Percentiles rank a stretch among this genome's conserved stretches.
Evolutionary conservation across 35 echinoderm and acorn worm species (phyloP).

Genomic region (Stichopus chloronotus): DNA sequence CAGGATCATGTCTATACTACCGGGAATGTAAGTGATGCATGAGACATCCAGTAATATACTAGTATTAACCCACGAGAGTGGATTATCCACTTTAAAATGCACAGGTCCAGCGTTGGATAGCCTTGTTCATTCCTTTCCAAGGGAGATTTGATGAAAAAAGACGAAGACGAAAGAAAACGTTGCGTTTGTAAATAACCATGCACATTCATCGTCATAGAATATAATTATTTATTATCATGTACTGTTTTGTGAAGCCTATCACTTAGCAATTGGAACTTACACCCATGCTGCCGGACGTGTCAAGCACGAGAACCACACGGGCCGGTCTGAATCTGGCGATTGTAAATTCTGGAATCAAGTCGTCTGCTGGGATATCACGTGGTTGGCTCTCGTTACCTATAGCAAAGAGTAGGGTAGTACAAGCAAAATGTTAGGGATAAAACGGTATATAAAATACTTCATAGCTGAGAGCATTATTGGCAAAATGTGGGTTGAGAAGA

Average conservation of each 20-base stretch:
- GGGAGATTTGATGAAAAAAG: no score
- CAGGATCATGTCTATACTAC: no score
- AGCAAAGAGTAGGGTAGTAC: not conserved
- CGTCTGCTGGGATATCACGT: conserved; percentile 2
- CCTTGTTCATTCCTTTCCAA: no score
- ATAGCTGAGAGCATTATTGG: not conserved
- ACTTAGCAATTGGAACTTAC: not conserved
- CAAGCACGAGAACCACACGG: not conserved
- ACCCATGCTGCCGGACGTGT: not conserved
- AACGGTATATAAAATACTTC: not conserved
- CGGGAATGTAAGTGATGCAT: no score
- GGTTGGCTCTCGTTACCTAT: not conserved
- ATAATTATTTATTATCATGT: no score
- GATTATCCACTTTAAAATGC: no score
- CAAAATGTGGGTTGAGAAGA: not conserved
- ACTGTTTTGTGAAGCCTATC: not conserved
- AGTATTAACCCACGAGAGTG: no score
- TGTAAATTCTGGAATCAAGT: not conserved
- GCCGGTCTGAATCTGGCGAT: not conserved
- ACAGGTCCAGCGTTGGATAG: no score
- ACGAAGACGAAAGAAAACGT: no score
- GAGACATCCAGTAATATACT: no score
- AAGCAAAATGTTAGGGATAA: not conserved
- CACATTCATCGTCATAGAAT: no score
- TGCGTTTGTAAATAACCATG: no score